Evolutionary conservation across 2,797 vertebrate genomes (phyloP).

Genomic region (Pyrocephalus nanus): DNA sequence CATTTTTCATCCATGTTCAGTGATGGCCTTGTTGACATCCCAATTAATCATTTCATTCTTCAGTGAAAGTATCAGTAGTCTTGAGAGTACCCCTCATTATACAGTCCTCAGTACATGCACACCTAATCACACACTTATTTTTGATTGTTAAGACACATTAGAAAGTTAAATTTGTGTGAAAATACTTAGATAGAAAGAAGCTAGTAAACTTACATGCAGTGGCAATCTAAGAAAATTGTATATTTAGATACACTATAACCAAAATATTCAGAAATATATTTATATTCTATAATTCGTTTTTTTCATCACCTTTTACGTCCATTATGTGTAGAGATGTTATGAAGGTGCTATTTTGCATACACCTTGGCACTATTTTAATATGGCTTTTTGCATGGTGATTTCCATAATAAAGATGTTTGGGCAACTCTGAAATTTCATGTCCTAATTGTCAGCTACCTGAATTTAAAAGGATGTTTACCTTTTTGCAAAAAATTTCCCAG

Average conservation of each 20-base stretch:
- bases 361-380: not conserved
- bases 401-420: not conserved
- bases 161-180: not conserved
- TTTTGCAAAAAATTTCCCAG: not conserved
- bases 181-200: not conserved
- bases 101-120: not conserved
- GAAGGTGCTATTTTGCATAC: not conserved
- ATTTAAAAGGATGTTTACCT: not conserved
- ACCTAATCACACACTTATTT: not conserved
- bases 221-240: not conserved
- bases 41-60: slow-evolving; percentile 16
- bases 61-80: not conserved
- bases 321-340: not conserved
- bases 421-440: not conserved
- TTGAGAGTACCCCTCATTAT: not conserved
- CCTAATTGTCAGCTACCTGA: not conserved
- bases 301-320: not conserved
- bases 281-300: not conserved
- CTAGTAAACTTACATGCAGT: not conserved
- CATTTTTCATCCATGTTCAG: not conserved
- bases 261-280: not conserved
- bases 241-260: not conserved
- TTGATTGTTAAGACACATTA: not conserved
- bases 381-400: not conserved
- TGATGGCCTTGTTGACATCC: not conserved